Conservation (phyloP, 1,140 invertebrate species). For the Tetramorium parvispinum region DNA sequence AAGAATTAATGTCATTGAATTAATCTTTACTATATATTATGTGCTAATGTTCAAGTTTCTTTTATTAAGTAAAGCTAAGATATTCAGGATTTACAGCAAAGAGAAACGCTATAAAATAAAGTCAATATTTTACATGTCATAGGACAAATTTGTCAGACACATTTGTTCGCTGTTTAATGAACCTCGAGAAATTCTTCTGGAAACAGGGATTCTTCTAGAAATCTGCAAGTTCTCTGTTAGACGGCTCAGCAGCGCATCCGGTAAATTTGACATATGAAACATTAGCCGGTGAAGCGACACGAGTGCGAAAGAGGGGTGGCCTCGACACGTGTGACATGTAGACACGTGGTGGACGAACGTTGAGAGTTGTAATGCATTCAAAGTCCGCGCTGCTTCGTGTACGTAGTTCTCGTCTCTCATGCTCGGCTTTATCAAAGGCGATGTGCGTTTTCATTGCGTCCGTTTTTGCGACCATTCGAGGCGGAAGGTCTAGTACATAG, state of each 20-base stretch:
- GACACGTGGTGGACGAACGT: constrained; percentile 63
- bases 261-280: neutral
- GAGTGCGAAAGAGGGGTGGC: neutral
- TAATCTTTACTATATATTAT: neutral
- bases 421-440: neutral
- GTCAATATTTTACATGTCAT: neutral
- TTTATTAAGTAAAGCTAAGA: neutral
- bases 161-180: neutral
- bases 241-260: neutral
- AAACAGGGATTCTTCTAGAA: neutral
- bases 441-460: no score
- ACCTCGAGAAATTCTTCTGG: neutral
- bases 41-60: neutral
- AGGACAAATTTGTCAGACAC: neutral
- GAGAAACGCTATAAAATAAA: neutral
- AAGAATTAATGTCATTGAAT: neutral
- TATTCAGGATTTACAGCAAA: neutral
- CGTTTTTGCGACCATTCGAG: neutral
- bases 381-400: neutral
- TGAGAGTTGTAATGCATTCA: neutral
- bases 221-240: neutral
- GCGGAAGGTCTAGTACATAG: neutral
- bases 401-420: neutral
- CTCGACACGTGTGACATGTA: constrained; percentile 41
- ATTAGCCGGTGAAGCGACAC: neutral